A percentile compares a stretch with the other conserved stretches of the same genome.
Evolutionary conservation across 2,113 vertebrate genomes (phyloP).

Genomic region (Microtus oregoni): DNA sequence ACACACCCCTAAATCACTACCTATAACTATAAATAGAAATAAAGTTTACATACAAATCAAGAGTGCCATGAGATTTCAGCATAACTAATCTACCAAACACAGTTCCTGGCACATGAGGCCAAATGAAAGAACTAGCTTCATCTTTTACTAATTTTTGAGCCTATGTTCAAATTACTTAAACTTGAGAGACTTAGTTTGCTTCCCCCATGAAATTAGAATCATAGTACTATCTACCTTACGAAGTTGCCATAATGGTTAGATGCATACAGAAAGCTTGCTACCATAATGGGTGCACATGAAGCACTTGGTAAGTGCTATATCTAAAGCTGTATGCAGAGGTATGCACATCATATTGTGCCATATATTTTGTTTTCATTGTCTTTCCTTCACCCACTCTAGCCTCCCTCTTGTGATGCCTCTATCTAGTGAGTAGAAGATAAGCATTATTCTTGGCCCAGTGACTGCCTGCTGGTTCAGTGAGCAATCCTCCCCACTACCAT

Average conservation of each 20-base stretch:
- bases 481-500: slow-evolving; percentile 26
- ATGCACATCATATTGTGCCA: not conserved
- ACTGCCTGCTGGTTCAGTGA: slow-evolving; percentile 26
- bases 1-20: no score
- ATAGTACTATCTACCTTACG: slow-evolving; percentile 27
- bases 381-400: not conserved
- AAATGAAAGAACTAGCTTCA: slow-evolving; percentile 30
- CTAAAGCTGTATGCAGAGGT: not conserved
- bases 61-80: slow-evolving; percentile 1
- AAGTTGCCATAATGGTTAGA: not conserved
- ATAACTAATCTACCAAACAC: slow-evolving; percentile 35
- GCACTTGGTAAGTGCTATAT: not conserved
- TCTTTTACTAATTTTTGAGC: slow-evolving; percentile 32
- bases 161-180: slow-evolving; percentile 40
- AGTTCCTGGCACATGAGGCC: not conserved
- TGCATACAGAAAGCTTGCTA: slow-evolving; percentile 17
- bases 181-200: not conserved
- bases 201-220: slow-evolving; percentile 39
- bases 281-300: slow-evolving; percentile 9
- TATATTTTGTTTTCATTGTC: slow-evolving; percentile 46
- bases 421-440: not conserved
- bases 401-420: not conserved
- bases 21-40: slow-evolving; percentile 44
- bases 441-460: slow-evolving; percentile 34
- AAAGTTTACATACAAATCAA: slow-evolving; percentile 3